These are phyloP conservation scores for Drosophila demipolita DNA, from an alignment of 2,888 invertebrate species.

Conservation along the genomic window DNA sequence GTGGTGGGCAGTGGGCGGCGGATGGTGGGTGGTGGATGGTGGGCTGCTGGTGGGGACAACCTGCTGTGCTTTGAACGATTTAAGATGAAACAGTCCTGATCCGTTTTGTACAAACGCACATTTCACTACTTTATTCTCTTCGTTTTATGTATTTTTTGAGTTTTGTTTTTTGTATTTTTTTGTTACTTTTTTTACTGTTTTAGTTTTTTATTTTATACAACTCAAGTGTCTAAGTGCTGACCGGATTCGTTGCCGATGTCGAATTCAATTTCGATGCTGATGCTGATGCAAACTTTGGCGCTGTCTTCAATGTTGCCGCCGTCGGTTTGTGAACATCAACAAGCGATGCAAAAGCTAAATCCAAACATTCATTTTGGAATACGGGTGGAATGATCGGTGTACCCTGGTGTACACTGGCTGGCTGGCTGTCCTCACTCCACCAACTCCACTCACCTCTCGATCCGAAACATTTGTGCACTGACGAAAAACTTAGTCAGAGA, in stretches of 20 bases:
- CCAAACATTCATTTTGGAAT: constrained; percentile 59
- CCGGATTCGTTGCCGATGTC: constrained; percentile 45
- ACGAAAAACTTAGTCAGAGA: neutral
- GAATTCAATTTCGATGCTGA: constrained; percentile 16
- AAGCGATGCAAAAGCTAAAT: constrained; percentile 46
- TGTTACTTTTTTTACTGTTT: neutral
- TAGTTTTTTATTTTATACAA: neutral
- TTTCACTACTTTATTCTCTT: constrained; percentile 1
- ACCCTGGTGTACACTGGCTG: constrained; percentile 1
- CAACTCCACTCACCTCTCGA: constrained; percentile 20
- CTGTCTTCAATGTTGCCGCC: constrained; percentile 34
- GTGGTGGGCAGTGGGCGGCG: neutral
- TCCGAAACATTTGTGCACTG: constrained; percentile 25
- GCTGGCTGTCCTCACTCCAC: constrained; percentile 41
- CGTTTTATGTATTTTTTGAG: neutral
- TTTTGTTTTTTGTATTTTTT: neutral
- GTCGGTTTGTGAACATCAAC: constrained; percentile 47
- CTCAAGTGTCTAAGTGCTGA: constrained; percentile 71
- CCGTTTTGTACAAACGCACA: constrained; percentile 51
- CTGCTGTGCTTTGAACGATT: neutral
- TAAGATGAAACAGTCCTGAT: constrained; percentile 74
- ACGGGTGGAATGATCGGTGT: constrained; percentile 9
- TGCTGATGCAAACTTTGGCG: constrained; percentile 42
- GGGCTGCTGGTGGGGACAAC: neutral
- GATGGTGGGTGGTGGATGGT: neutral